Evolutionary conservation across 2,888 invertebrate species (phyloP).

Genomic region (Pyrocoelia pectoralis): DNA sequence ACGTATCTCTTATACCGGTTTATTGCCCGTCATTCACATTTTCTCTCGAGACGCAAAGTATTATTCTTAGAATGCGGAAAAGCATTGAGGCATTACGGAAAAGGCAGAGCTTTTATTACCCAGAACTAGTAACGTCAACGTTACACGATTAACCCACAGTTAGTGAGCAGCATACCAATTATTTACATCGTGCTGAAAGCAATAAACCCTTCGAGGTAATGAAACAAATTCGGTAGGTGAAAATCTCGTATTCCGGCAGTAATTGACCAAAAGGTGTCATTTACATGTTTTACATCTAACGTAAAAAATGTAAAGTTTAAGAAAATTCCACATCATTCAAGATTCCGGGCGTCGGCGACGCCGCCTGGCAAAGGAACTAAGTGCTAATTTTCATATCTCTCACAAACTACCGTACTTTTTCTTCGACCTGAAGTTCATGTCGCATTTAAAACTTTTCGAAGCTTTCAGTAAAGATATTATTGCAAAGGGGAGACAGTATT

Average conservation of each 20-base stretch:
- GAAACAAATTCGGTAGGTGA: constrained; percentile 6
- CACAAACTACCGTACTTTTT: constrained; percentile 10
- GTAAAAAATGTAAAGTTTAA: background rate
- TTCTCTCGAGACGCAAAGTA: constrained; percentile 14
- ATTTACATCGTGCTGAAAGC: constrained; percentile 4
- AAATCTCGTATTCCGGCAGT: background rate
- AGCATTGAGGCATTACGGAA: constrained; percentile 20
- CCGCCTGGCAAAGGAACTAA: background rate
- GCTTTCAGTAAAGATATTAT: constrained; percentile 21
- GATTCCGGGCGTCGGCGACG: background rate
- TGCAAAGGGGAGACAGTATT: constrained; percentile 12
- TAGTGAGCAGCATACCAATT: constrained; percentile 22
- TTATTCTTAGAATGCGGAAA: constrained; percentile 17
- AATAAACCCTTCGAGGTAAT: background rate
- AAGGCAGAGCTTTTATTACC: constrained; percentile 26
- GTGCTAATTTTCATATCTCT: constrained; percentile 28
- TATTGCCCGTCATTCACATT: constrained; percentile 16
- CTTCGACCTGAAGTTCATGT: constrained; percentile 11
- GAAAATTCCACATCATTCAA: background rate
- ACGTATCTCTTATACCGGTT: constrained; percentile 19
- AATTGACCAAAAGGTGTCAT: too few relatives aligned
- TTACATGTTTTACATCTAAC: too few relatives aligned
- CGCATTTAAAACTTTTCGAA: constrained; percentile 18
- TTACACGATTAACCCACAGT: constrained; percentile 24
- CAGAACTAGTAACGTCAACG: constrained; percentile 22